phyloP scores from a whole-genome alignment of 2,888 invertebrate genomes.

The Catotricha subobsoleta region DNA sequence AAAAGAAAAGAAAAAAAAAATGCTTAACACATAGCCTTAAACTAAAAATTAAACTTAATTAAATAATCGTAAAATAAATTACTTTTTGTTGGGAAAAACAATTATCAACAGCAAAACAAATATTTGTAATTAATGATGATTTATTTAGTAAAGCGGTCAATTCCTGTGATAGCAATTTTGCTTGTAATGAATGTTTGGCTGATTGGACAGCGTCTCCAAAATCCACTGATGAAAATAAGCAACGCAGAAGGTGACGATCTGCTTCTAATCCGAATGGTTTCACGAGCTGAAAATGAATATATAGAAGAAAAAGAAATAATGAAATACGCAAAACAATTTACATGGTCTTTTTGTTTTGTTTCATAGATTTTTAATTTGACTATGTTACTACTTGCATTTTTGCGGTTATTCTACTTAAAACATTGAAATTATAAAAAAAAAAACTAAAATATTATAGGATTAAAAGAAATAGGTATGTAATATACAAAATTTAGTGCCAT shows the following conservation, averaged over 20 bases:
- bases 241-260: constrained; percentile 90
- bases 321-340: background rate
- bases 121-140: constrained; percentile 69
- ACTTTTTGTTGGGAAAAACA: constrained; percentile 62
- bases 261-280: constrained; percentile 88
- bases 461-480: too few relatives aligned
- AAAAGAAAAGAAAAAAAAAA: background rate
- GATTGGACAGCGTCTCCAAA: constrained; percentile 47
- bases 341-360: background rate
- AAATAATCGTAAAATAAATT: constrained; percentile 5
- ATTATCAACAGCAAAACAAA: constrained; percentile 76
- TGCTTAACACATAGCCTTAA: background rate
- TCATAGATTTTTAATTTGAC: background rate
- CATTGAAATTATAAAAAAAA: too few relatives aligned
- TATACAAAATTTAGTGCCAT: too few relatives aligned
- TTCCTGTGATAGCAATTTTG: constrained; percentile 62
- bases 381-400: background rate
- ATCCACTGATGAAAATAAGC: constrained; percentile 78
- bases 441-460: too few relatives aligned
- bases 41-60: background rate
- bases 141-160: constrained; percentile 57
- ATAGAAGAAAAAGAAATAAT: too few relatives aligned
- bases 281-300: constrained; percentile 54
- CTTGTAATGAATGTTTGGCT: constrained; percentile 44
- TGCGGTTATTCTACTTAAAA: too few relatives aligned